A percentile compares a stretch with the other conserved stretches of the same genome.
Conservation (phyloP, 2,888 invertebrate species). For the Taenaris catops region DNA sequence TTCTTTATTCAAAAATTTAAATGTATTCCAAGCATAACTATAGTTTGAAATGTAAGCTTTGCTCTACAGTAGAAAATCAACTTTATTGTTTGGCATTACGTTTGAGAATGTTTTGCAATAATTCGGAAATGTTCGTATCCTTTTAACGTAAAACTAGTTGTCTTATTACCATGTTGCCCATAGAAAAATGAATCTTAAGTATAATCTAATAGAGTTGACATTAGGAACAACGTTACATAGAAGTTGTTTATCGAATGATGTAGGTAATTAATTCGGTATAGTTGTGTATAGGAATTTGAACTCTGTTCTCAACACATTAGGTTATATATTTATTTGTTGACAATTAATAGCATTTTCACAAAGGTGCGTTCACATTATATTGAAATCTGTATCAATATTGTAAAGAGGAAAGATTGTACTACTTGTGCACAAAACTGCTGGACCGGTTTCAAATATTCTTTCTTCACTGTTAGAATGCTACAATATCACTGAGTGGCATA, state of each 20-base stretch:
- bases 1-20: neutral
- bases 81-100: neutral
- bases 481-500: too few relatives aligned
- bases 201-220: neutral
- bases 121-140: conserved; percentile 5
- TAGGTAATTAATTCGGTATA: conserved; percentile 14
- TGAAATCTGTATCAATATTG: too few relatives aligned
- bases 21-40: neutral
- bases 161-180: neutral
- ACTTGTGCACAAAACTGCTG: too few relatives aligned
- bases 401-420: too few relatives aligned
- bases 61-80: conserved; percentile 1
- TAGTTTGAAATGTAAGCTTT: neutral
- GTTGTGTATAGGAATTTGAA: neutral
- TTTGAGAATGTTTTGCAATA: conserved; percentile 3
- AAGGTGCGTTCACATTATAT: conserved; percentile 9
- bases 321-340: neutral
- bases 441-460: too few relatives aligned
- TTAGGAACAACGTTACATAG: conserved; percentile 1
- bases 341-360: conserved; percentile 18
- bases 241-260: neutral
- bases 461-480: too few relatives aligned
- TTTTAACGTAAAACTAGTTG: conserved; percentile 9
- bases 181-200: conserved; percentile 10
- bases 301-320: neutral